A percentile compares a stretch with the other conserved stretches of the same genome.
Conservation (phyloP, 2,888 invertebrate genomes). For the Idaea biselata region DNA sequence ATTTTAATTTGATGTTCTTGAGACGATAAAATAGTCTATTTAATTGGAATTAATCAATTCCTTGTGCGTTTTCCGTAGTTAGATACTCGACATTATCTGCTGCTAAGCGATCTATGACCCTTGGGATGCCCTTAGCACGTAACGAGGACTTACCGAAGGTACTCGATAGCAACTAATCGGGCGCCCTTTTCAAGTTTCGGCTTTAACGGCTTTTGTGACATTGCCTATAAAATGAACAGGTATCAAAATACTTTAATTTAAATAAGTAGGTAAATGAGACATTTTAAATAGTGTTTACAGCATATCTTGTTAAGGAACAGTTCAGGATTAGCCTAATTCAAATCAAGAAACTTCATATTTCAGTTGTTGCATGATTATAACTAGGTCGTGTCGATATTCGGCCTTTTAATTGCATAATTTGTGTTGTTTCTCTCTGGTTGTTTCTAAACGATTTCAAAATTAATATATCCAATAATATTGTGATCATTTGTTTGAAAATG, state of each 20-base stretch:
- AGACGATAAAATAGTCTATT: constrained; percentile 34
- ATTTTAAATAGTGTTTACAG: constrained; percentile 10
- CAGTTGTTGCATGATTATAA: constrained; percentile 29
- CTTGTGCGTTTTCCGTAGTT: constrained; percentile 49
- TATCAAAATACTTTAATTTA: background rate
- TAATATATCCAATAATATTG: constrained; percentile 1
- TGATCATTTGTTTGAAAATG: background rate
- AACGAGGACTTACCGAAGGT: constrained; percentile 58
- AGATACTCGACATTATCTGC: constrained; percentile 55
- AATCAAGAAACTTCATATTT: constrained; percentile 11
- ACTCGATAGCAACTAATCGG: constrained; percentile 36
- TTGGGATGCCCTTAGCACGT: constrained; percentile 68
- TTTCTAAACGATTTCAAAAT: constrained; percentile 30
- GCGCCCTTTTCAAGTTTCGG: constrained; percentile 54
- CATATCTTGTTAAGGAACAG: background rate
- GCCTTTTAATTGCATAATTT: constrained; percentile 29
- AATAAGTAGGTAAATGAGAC: background rate
- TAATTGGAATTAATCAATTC: constrained; percentile 45
- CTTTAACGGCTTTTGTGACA: constrained; percentile 61
- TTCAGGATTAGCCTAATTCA: background rate
- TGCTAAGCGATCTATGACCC: constrained; percentile 58
- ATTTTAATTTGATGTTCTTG: constrained; percentile 4
- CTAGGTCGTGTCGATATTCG: constrained; percentile 30
- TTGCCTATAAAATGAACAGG: constrained; percentile 37
- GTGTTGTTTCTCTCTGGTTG: constrained; percentile 15